Evolutionary conservation across 1,140 invertebrate species (phyloP).

Genomic region (Drosophila serrata): DNA sequence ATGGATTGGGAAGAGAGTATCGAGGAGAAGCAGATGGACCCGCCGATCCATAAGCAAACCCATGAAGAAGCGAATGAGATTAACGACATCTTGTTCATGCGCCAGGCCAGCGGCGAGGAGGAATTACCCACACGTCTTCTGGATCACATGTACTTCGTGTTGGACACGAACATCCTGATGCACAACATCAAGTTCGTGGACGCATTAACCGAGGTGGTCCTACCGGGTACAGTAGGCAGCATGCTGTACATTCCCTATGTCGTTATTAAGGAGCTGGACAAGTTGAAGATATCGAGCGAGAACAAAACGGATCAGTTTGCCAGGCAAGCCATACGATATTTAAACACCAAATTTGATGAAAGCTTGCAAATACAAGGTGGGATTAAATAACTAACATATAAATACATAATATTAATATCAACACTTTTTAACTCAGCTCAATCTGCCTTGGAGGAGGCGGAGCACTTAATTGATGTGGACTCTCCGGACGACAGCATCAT

Average conservation of each 20-base stretch:
- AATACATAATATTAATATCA: not conserved
- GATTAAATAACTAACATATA: not conserved
- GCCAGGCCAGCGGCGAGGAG: conserved; percentile 10
- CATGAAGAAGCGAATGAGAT: not conserved
- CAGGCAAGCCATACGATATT: conserved; percentile 69
- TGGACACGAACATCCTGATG: conserved; percentile 61
- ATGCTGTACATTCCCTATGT: conserved; percentile 55
- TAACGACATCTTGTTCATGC: conserved; percentile 21
- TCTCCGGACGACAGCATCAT: conserved; percentile 78
- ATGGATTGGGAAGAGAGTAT: conserved; percentile 49
- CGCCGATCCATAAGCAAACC: not conserved
- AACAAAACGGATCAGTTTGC: conserved; percentile 34
- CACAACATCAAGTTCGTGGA: conserved; percentile 32
- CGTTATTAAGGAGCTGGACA: conserved; percentile 73
- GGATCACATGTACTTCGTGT: conserved; percentile 54
- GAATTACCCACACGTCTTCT: conserved; percentile 28
- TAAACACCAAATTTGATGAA: conserved; percentile 70
- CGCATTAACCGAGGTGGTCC: conserved; percentile 12
- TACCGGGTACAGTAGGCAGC: conserved; percentile 34
- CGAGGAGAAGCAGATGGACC: not conserved
- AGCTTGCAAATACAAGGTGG: conserved; percentile 69
- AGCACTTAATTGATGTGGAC: conserved; percentile 65
- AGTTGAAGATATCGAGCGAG: conserved; percentile 48
- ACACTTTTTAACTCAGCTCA: conserved; percentile 55
- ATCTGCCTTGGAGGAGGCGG: conserved; percentile 65